phyloP scores from a whole-genome alignment of 2,113 vertebrate genomes.

The Poeciliopsis retropinna region DNA sequence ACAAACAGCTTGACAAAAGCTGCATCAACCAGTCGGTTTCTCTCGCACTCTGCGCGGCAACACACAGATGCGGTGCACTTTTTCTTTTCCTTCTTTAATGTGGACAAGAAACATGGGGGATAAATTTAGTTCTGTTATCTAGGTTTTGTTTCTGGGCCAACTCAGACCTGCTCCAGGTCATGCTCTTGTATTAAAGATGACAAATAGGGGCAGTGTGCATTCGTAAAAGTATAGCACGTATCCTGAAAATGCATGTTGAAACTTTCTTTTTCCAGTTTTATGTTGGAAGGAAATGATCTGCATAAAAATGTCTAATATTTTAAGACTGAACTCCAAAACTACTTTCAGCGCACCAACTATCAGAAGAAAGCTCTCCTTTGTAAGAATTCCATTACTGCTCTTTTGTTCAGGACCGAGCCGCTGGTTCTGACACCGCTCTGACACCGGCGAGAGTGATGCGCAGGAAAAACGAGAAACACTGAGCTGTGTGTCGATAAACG shows the following conservation, averaged over 20 bases:
- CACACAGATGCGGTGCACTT: background rate
- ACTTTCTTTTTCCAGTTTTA: background rate
- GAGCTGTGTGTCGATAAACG: background rate
- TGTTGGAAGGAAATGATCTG: background rate
- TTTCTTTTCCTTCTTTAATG: background rate
- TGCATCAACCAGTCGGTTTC: constrained; percentile 30
- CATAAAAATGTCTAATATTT: background rate
- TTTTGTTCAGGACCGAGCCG: background rate
- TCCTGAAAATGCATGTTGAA: background rate
- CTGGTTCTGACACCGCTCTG: background rate
- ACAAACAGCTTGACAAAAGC: constrained; percentile 54
- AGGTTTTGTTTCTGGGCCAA: constrained; percentile 18
- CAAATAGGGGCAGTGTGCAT: background rate
- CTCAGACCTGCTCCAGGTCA: constrained; percentile 4
- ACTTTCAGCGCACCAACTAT: background rate
- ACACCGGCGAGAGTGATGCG: background rate
- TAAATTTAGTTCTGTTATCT: constrained; percentile 18
- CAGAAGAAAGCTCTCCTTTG: background rate
- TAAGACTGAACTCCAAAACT: background rate
- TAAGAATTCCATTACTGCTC: background rate
- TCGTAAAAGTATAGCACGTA: background rate
- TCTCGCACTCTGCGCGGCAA: constrained; percentile 22
- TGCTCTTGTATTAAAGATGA: background rate
- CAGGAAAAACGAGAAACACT: background rate
- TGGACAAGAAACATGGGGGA: constrained; percentile 25